Evolutionary conservation across 1,140 invertebrate species (phyloP).

Genomic region (Cherax destructor): DNA sequence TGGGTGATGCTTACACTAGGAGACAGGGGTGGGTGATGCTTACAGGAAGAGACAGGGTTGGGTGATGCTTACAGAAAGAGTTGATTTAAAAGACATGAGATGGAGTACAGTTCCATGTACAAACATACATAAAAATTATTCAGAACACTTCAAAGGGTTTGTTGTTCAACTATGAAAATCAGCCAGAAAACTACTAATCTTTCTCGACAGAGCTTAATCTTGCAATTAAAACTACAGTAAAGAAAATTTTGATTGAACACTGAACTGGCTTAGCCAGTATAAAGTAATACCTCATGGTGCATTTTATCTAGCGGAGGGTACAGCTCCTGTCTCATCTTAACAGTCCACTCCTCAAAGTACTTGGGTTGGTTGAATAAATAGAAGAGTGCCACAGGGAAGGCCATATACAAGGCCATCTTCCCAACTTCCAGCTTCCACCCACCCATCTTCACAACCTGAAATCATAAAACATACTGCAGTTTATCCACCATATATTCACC

Average conservation of each 20-base stretch:
- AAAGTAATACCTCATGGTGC: constrained; percentile 76
- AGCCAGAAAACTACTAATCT: too few species aligned
- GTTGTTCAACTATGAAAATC: too few species aligned
- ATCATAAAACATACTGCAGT: neutral
- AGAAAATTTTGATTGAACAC: neutral
- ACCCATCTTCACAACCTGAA: constrained; percentile 79
- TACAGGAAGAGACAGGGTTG: too few species aligned
- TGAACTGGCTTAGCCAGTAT: neutral
- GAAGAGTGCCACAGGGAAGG: constrained; percentile 88
- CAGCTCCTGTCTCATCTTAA: constrained; percentile 81
- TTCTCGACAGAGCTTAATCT: neutral
- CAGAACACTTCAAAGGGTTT: too few species aligned
- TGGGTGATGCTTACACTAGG: too few species aligned
- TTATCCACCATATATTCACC: too few species aligned
- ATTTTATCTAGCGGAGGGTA: constrained; percentile 82
- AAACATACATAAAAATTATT: too few species aligned
- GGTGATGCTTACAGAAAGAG: too few species aligned
- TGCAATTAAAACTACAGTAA: neutral
- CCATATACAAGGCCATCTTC: constrained; percentile 89
- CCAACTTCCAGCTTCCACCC: constrained; percentile 87
- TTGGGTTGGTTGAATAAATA: constrained; percentile 90
- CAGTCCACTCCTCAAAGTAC: constrained; percentile 88
- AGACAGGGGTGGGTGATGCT: too few species aligned
- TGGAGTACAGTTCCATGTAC: too few species aligned
- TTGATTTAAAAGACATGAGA: too few species aligned